Evolutionary conservation across 2,113 vertebrate genomes (phyloP).

Genomic region (Pelvicachromis taeniatus): DNA sequence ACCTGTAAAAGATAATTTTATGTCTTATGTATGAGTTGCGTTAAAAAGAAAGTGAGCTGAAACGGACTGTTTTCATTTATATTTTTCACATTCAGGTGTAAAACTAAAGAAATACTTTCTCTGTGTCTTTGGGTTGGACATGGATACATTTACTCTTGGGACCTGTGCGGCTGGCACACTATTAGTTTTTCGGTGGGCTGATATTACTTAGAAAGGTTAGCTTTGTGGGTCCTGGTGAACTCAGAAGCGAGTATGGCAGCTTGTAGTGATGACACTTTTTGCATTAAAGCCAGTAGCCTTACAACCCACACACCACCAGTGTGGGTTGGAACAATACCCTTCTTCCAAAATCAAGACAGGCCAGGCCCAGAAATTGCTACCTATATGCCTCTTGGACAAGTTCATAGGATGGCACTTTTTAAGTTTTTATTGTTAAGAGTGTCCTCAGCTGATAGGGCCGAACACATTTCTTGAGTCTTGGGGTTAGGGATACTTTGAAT

Average conservation of each 20-base stretch:
- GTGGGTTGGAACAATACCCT: fast-evolving
- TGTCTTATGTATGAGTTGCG: not conserved
- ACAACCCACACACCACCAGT: not conserved
- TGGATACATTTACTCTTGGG: not conserved
- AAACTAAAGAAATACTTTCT: not conserved
- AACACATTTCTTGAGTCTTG: fast-evolving
- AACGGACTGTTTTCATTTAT: not conserved
- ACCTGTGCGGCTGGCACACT: not conserved
- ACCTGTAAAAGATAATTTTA: not conserved
- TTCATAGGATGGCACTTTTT: not conserved
- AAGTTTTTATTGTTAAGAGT: not conserved
- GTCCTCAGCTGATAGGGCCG: not conserved
- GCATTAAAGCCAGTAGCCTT: not conserved
- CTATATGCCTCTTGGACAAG: not conserved
- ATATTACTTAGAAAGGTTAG: not conserved
- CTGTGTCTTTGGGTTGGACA: not conserved
- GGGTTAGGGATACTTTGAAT: not conserved
- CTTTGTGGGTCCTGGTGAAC: not conserved
- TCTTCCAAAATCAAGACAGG: not conserved
- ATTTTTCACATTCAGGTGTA: not conserved
- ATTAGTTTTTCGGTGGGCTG: not conserved
- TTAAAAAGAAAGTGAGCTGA: not conserved
- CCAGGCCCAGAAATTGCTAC: fast-evolving
- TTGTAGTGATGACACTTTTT: not conserved
- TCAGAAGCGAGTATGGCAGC: not conserved